Evolutionary conservation across 2,113 vertebrate genomes (phyloP).

Genomic region (Xiphias gladius): DNA sequence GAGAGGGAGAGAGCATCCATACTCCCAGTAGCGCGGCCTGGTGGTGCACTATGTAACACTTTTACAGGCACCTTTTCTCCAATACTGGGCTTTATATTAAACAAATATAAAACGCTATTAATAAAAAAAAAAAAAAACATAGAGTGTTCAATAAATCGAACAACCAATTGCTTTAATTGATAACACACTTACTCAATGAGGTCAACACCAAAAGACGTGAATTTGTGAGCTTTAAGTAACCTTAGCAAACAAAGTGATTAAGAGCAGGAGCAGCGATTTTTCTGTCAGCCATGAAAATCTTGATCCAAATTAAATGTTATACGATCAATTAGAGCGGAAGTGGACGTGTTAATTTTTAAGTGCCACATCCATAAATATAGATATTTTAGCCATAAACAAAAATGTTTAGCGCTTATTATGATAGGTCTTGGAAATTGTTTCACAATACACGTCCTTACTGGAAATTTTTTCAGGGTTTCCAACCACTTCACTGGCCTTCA

Average conservation of each 20-base stretch:
- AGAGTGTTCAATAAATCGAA: too few species aligned
- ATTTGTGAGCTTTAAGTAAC: neutral
- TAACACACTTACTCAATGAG: too few species aligned
- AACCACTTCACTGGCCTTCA: too few species aligned
- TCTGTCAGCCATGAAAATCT: neutral
- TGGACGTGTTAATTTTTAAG: neutral
- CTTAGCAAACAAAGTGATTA: neutral
- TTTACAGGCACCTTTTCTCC: too few species aligned
- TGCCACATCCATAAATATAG: neutral
- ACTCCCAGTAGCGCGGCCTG: conserved; percentile 50
- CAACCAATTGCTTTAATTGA: too few species aligned
- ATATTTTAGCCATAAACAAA: neutral
- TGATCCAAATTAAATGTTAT: neutral
- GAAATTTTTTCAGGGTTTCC: neutral
- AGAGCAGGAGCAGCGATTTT: too few species aligned
- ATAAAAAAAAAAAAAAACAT: neutral
- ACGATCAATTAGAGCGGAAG: neutral
- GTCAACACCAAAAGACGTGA: neutral
- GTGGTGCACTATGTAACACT: conserved; percentile 21
- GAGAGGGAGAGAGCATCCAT: neutral
- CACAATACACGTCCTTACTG: neutral
- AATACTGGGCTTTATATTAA: too few species aligned
- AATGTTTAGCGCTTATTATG: too few species aligned
- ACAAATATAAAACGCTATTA: too few species aligned
- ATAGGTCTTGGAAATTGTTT: neutral